phyloP scores from a whole-genome alignment of 2,113 vertebrate species.

The Vanacampus margaritifer region DNA sequence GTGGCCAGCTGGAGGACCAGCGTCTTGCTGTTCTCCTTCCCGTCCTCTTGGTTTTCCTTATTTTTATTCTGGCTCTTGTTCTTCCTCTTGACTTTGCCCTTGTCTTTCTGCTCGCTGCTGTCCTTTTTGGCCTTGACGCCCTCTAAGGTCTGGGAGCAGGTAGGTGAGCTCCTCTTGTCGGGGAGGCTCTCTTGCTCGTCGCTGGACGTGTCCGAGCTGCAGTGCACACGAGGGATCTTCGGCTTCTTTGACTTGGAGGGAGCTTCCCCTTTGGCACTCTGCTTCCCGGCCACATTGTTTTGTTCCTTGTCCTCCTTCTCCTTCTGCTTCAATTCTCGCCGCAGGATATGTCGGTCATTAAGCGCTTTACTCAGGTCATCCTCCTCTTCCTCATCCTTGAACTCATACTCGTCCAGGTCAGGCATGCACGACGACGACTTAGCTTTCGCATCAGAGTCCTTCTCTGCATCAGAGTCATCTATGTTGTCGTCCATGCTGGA shows the following conservation, averaged over 20 bases:
- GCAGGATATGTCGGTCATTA: constrained; percentile 86
- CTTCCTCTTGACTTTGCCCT: constrained; percentile 94
- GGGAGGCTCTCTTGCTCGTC: constrained; percentile 80
- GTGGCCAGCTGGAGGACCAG: constrained; percentile 75
- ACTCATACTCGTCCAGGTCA: constrained; percentile 94
- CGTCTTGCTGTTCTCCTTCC: constrained; percentile 88
- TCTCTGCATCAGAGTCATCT: constrained; percentile 90
- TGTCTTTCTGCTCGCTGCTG: constrained; percentile 85
- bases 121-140: constrained; percentile 85
- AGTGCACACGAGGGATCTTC: constrained; percentile 81
- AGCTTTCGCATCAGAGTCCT: constrained; percentile 84
- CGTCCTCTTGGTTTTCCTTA: constrained; percentile 95
- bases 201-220: constrained; percentile 89
- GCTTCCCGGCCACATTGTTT: constrained; percentile 80
- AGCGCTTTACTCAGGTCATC: constrained; percentile 87
- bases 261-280: constrained; percentile 80
- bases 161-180: constrained; percentile 80
- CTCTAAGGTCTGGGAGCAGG: constrained; percentile 80
- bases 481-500: constrained; percentile 92
- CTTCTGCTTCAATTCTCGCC: constrained; percentile 84
- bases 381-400: constrained; percentile 88
- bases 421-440: constrained; percentile 80
- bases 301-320: constrained; percentile 84
- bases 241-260: constrained; percentile 85
- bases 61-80: constrained; percentile 95